Conservation (phyloP, 2,888 invertebrate species). For the Pandemis heparana region DNA sequence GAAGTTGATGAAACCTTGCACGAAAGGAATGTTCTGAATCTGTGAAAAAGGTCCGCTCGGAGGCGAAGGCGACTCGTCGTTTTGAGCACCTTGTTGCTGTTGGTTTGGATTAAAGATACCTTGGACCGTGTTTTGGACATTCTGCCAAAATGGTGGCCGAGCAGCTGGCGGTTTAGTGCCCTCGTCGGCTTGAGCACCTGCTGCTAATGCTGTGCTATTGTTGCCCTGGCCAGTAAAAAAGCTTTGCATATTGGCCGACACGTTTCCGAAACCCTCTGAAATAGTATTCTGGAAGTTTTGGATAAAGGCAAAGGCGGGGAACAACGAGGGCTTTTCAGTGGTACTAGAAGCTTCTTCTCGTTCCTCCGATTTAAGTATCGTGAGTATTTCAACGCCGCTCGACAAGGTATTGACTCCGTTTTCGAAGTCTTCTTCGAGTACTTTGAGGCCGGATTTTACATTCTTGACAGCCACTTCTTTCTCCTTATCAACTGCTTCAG, state of each 20-base stretch:
- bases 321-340: conserved; percentile 34
- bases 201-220: conserved; percentile 34
- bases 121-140: conserved; percentile 49
- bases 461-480: conserved; percentile 52
- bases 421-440: conserved; percentile 66
- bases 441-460: conserved; percentile 55
- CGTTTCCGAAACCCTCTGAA: conserved; percentile 47
- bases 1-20: conserved; percentile 45
- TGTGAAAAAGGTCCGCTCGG: conserved; percentile 58
- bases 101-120: conserved; percentile 48
- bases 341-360: conserved; percentile 42
- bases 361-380: conserved; percentile 57
- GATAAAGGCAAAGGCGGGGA: conserved; percentile 39
- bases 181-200: conserved; percentile 51
- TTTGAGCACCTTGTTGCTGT: conserved; percentile 43
- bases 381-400: conserved; percentile 63
- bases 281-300: conserved; percentile 50
- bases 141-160: conserved; percentile 49
- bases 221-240: conserved; percentile 44
- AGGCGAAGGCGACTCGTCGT: conserved; percentile 40
- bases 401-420: conserved; percentile 62
- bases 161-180: conserved; percentile 25
- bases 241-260: conserved; percentile 46
- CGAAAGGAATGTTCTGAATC: conserved; percentile 52
- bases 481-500: conserved; percentile 49